Evolutionary conservation across 2,113 vertebrate genomes (phyloP).

Genomic region (Dunckerocampus dactyliophorus): DNA sequence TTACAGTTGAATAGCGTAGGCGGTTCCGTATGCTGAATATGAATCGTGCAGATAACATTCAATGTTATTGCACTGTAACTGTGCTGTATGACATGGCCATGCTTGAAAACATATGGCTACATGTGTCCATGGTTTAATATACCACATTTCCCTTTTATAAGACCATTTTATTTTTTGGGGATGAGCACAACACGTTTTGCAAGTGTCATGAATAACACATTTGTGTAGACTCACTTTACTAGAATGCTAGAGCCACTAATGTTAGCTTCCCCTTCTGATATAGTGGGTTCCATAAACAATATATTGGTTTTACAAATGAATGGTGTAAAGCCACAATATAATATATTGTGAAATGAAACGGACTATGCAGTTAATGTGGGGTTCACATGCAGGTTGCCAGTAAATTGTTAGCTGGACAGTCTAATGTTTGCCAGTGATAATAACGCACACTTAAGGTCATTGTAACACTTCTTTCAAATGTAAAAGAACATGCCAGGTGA

Average conservation of each 20-base stretch:
- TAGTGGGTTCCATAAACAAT: background rate
- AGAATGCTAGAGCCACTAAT: background rate
- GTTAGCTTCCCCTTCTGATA: background rate
- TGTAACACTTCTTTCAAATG: no score
- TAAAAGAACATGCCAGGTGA: no score
- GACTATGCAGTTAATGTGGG: background rate
- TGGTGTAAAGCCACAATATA: background rate
- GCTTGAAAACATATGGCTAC: background rate
- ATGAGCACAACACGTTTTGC: background rate
- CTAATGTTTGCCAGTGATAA: background rate
- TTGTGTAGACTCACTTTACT: background rate
- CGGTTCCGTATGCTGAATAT: background rate
- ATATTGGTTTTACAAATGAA: background rate
- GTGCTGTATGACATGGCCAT: background rate
- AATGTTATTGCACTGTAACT: background rate
- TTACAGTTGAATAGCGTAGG: background rate
- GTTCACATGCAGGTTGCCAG: background rate
- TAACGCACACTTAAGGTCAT: no score
- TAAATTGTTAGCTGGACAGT: background rate
- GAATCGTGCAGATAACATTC: background rate
- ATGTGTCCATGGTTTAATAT: background rate
- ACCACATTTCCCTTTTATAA: background rate
- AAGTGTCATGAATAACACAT: constrained; percentile 4
- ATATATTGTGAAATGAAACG: background rate
- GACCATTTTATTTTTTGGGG: background rate